Percentiles rank a stretch among this genome's conserved stretches.
Conservation (phyloP, 1,140 invertebrate species). For the Drosophila seguyi region DNA sequence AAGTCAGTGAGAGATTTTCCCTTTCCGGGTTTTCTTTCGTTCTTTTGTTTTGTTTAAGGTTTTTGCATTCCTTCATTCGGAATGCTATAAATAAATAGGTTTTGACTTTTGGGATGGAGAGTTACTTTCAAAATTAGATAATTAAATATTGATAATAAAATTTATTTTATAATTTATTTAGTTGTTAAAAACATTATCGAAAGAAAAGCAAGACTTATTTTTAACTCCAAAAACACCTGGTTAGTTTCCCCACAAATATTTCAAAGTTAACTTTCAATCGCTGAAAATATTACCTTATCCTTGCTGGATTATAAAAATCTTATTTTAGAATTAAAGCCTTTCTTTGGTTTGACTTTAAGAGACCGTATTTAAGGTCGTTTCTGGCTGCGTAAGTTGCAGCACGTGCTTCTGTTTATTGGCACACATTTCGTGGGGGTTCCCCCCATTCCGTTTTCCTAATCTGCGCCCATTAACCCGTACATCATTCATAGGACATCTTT, state of each 20-base stretch:
- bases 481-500: constrained; percentile 33
- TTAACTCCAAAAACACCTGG: no score
- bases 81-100: constrained; percentile 22
- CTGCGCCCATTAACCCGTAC: constrained; percentile 22
- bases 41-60: constrained; percentile 1
- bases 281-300: neutral
- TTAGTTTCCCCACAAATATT: no score
- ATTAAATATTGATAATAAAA: no score
- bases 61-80: constrained; percentile 4
- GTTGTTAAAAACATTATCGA: no score
- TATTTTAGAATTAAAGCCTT: no score
- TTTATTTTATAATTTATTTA: neutral
- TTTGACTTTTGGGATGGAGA: neutral
- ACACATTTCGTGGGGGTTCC: neutral
- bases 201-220: no score
- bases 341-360: constrained; percentile 1
- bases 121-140: neutral
- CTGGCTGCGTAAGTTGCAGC: constrained; percentile 19
- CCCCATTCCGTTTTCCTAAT: constrained; percentile 5
- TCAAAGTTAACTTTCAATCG: no score
- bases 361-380: constrained; percentile 8
- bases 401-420: constrained; percentile 21
- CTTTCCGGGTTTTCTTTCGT: constrained; percentile 1
- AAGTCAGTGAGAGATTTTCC: constrained; percentile 18
- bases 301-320: no score